Conservation (phyloP, 53 echinoderm and acorn worm genomes). For the Holothuria leucospilota region DNA sequence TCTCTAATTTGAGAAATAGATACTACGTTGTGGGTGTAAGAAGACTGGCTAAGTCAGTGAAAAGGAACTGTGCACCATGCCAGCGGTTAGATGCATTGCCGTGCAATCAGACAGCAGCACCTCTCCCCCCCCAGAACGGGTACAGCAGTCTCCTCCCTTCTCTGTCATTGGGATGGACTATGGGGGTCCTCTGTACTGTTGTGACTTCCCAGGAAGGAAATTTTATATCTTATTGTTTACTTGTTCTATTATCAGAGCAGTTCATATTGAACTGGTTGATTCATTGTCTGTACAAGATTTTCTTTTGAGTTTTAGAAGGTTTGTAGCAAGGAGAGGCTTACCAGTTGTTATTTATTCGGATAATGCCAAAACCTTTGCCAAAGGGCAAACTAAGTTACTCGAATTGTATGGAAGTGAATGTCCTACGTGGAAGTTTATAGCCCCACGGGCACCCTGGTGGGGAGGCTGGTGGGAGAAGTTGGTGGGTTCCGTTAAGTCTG, state of each 20-base stretch:
- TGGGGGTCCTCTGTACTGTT: neutral
- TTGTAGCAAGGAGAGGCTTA: too few species aligned
- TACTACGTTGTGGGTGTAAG: neutral
- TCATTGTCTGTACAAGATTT: too few species aligned
- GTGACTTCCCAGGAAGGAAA: too few species aligned
- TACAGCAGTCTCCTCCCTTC: constrained; percentile 9
- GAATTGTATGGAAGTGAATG: neutral
- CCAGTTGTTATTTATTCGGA: too few species aligned
- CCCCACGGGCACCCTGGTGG: constrained; percentile 41
- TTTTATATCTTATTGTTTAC: too few species aligned
- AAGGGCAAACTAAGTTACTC: constrained; percentile 6
- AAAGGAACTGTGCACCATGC: neutral
- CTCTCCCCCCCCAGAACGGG: neutral
- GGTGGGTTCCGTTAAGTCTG: constrained; percentile 42
- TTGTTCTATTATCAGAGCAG: too few species aligned
- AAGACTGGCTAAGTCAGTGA: neutral
- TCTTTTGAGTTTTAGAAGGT: too few species aligned
- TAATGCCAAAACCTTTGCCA: constrained; percentile 44
- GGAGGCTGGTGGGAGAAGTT: too few species aligned
- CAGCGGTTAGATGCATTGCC: neutral
- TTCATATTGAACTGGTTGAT: too few species aligned
- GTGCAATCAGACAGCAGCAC: constrained; percentile 27
- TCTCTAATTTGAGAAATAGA: neutral
- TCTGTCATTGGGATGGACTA: constrained; percentile 11
- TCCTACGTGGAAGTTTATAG: constrained; percentile 29